Percentiles rank a stretch among this genome's conserved stretches.
phyloP scores from a whole-genome alignment of 1,140 invertebrate genomes.

The Drosophila kepulauana region DNA sequence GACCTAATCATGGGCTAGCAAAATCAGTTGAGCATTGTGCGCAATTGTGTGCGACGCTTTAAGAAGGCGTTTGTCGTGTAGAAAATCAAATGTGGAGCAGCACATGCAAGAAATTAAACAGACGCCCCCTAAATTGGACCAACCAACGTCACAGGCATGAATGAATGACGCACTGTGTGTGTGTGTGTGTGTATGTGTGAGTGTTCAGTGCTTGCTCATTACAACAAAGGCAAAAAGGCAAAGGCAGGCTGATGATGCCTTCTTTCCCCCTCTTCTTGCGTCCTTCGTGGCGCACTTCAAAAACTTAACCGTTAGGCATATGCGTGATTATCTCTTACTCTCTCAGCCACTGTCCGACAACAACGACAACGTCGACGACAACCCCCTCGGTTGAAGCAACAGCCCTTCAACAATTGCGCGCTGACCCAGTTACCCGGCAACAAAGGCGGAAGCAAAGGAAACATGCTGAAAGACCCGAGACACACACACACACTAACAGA shows the following conservation, averaged over 20 bases:
- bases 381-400: conserved; percentile 36
- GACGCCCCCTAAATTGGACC: conserved; percentile 30
- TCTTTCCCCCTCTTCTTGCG: not conserved
- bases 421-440: conserved; percentile 82
- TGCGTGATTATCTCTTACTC: conserved; percentile 76
- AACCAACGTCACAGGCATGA: conserved; percentile 13
- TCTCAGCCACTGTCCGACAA: conserved; percentile 58
- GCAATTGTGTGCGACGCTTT: conserved; percentile 41
- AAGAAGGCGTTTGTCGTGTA: conserved; percentile 51
- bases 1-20: conserved; percentile 49
- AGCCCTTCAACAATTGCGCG: conserved; percentile 77
- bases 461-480: conserved; percentile 71
- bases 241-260: conserved; percentile 55
- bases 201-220: conserved; percentile 66
- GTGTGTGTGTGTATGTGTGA: not conserved
- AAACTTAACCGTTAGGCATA: conserved; percentile 83
- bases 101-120: conserved; percentile 69
- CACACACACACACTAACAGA: conserved; percentile 5
- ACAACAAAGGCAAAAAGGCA: conserved; percentile 45
- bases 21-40: conserved; percentile 46
- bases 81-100: conserved; percentile 60
- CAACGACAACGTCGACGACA: conserved; percentile 38
- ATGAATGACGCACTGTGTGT: conserved; percentile 34
- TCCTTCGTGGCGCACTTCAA: conserved; percentile 66
- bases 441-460: conserved; percentile 83